Evolutionary conservation across 2,113 vertebrate genomes (phyloP), one percentile per base, ranked within the genome.

Genomic region (Sphyrna mokarran): DNA sequence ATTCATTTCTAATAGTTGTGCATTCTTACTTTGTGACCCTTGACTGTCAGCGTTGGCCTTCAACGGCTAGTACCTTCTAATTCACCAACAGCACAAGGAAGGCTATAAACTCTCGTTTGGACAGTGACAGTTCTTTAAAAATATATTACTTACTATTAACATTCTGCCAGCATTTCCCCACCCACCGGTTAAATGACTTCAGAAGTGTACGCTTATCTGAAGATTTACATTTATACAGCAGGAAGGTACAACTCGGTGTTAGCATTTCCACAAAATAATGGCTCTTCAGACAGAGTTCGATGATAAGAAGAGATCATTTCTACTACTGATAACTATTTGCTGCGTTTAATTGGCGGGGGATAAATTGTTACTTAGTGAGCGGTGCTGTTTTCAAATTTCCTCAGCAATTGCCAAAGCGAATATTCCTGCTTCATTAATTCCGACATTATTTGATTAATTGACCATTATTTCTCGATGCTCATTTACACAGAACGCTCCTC

Each of bases 181-280:
- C 23, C 69, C 96, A 4, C 43, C 0, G 68, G 96, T 20, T 22
- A 95, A 96, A 33, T 72, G 40, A 61, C 20, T 96, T 96, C 33
- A 95, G 95, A 96, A 90, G 83, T 96, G 14, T 22, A 86, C 83
- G 13, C 96, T 96, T 96, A 93, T 95, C 95, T 96, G 86, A 93
- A 80, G 94, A 96, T 95, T 96, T 96, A n/a, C 95, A 96, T 96
- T 96, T 97, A 95, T 33, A 68, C 95, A 58, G 54, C 91, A 96
- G 96, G 97, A 96, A 69, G 69, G 6, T 78, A 96, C n/a, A 96
- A 72, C 95, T 93, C 63, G 0, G 2, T 94, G 63, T 95, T 96
- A 80, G 89, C 58, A 94, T 80, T 96, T 68, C 58, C 48, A 86
- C 7, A 95, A 96, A 95, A 85, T 90, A 78, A 37, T n/a, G 95